Percentiles rank a stretch among this genome's conserved stretches.
These are phyloP conservation scores for Pteria penguin DNA, from an alignment of 2,888 invertebrate species.

Conservation along the genomic window DNA sequence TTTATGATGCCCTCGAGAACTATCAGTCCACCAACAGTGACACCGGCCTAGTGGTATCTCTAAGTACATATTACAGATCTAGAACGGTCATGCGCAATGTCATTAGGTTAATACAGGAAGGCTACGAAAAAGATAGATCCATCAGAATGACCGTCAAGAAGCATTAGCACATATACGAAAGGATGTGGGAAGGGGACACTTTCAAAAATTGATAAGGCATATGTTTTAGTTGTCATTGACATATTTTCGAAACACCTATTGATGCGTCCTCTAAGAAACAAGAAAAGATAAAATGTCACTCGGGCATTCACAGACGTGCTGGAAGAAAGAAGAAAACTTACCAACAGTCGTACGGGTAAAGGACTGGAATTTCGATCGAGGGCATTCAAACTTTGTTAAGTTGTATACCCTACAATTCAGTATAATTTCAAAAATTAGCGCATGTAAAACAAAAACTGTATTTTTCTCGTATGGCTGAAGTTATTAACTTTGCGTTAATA, in stretches of 20 bases:
- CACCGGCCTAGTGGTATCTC: background rate
- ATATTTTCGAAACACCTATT: slow-evolving; percentile 44
- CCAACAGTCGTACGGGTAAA: slow-evolving; percentile 12
- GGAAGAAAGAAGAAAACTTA: slow-evolving; percentile 15
- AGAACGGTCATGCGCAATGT: too few relatives aligned
- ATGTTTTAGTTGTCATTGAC: slow-evolving; percentile 40
- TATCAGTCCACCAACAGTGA: too few relatives aligned
- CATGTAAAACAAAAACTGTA: too few relatives aligned
- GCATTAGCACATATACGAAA: slow-evolving; percentile 1
- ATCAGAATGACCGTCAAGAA: slow-evolving; percentile 25
- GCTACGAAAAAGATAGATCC: too few relatives aligned
- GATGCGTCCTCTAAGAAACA: slow-evolving; percentile 36
- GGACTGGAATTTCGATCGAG: slow-evolving; percentile 47
- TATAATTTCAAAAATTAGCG: too few relatives aligned
- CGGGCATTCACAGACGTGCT: slow-evolving; percentile 37
- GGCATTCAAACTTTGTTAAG: slow-evolving; percentile 22
- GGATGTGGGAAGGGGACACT: slow-evolving; percentile 10
- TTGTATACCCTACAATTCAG: too few relatives aligned
- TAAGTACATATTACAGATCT: slow-evolving; percentile 10
- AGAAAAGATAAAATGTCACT: slow-evolving; percentile 29
- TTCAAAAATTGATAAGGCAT: slow-evolving; percentile 22
- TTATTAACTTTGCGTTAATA: too few relatives aligned
- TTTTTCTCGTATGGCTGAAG: too few relatives aligned
- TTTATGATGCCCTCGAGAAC: too few relatives aligned
- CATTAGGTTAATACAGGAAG: too few relatives aligned